Evolutionary conservation across 2,797 vertebrate genomes (phyloP).

Genomic region (Gymnocypris eckloni): DNA sequence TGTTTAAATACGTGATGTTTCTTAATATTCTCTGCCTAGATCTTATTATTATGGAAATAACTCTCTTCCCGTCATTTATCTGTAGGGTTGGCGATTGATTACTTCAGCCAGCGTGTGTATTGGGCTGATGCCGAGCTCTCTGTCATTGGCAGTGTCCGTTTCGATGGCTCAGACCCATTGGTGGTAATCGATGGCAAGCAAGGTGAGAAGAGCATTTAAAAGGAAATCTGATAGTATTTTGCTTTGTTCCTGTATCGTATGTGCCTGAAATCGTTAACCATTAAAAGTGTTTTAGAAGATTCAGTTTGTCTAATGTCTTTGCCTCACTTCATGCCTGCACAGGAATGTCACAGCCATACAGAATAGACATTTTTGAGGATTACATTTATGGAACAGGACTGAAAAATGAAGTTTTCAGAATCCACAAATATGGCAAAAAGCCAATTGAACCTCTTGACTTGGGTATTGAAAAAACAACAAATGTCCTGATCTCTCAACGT

Average conservation of each 20-base stretch:
- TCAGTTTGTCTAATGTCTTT: constrained; percentile 1
- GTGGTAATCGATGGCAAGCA: constrained; percentile 89
- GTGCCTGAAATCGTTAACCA: neutral
- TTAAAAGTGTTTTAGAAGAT: neutral
- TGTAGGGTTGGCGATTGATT: constrained; percentile 93
- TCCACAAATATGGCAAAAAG: constrained; percentile 91
- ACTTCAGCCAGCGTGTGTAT: constrained; percentile 93
- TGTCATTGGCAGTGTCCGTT: constrained; percentile 90
- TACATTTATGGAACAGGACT: constrained; percentile 95
- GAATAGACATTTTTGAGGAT: constrained; percentile 97
- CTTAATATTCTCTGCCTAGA: constrained; percentile 47
- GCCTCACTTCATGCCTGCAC: constrained; percentile 4
- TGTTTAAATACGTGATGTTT: neutral
- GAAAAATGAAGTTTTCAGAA: constrained; percentile 91
- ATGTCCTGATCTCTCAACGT: constrained; percentile 90
- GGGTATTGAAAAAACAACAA: constrained; percentile 91
- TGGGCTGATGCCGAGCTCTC: constrained; percentile 98
- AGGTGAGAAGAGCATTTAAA: constrained; percentile 76
- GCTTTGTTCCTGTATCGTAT: neutral
- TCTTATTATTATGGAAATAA: constrained; percentile 66
- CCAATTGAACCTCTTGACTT: constrained; percentile 84
- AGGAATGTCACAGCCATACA: constrained; percentile 94
- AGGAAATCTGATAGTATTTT: constrained; percentile 18
- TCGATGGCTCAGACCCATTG: constrained; percentile 90
- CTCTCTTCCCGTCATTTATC: constrained; percentile 66